Evolutionary conservation across 2,797 vertebrate species (phyloP), one percentile per base, ranked within the genome.

Genomic region (Coluber constrictor): DNA sequence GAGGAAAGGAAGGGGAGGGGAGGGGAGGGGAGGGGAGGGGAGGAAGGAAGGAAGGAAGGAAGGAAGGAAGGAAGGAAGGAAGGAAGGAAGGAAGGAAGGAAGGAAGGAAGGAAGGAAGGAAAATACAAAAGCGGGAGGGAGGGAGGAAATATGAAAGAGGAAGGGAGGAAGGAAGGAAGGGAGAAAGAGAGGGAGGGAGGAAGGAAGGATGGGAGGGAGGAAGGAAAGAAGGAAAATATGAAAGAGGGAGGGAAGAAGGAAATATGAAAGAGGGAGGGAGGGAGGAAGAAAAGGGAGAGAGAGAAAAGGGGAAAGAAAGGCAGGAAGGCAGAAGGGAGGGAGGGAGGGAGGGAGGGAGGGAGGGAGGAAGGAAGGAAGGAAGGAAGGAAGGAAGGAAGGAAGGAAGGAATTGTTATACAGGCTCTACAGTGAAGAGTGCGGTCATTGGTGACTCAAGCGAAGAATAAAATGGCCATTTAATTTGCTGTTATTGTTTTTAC

Each of bases 151-250:
- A 57, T 54, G 5, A 16, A 3, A 16, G 55, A 15, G 55, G 16
- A 3, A 18, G 16, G 56, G 1, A 59, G 16, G 57, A 4, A 59
- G 5, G 18, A 18, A 18, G 1, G 18, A 5, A 23, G n/a, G n/a
- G n/a, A n/a, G n/a, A n/a, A 47, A 51, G 51, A 20, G 16, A 57
- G 4, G 56, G 13, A 57, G 56, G 4, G 2, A 5, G 16, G 4
- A 3, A 57, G 3, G 4, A 5, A 16, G 2, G 18, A 0, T 2
- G 56, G 56, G 16, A 1, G 6, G 6, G 8, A 16, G 15, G 4
- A 23, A 5, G 20, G 59, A 7, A 25, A 18, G 57, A 6, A 57
- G 10, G 13, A 4, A 56, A 56, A 56, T 13, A 13, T 13, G 55
- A 56, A 56, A 56, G 12, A 56, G 12, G 3, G 8, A 56, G 47